Evolutionary conservation across 1,140 invertebrate species (phyloP).

Genomic region (Eumaeus atala): DNA sequence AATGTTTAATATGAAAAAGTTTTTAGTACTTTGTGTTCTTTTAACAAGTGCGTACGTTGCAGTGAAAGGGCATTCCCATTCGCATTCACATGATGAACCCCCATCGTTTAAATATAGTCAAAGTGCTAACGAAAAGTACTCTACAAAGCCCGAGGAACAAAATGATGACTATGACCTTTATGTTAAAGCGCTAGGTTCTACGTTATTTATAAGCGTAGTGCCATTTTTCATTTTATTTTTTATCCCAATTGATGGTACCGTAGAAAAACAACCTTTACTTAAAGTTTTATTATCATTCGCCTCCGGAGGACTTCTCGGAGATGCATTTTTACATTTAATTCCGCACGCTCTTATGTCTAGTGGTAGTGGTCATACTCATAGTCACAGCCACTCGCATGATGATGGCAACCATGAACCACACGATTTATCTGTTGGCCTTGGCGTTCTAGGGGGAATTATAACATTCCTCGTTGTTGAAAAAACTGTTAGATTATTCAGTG

Average conservation of each 20-base stretch:
- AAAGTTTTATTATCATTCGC: slow-evolving; percentile 95
- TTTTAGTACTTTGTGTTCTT: slow-evolving; percentile 32
- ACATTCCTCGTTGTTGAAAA: slow-evolving; percentile 95
- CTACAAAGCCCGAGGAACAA: slow-evolving; percentile 45
- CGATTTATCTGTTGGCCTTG: slow-evolving; percentile 91
- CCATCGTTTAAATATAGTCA: slow-evolving; percentile 85
- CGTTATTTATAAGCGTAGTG: slow-evolving; percentile 93
- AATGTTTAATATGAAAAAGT: background rate
- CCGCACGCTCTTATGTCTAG: slow-evolving; percentile 88
- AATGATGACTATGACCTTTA: slow-evolving; percentile 77
- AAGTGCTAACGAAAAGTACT: slow-evolving; percentile 77
- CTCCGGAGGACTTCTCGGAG: slow-evolving; percentile 94
- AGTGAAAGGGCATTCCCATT: slow-evolving; percentile 49
- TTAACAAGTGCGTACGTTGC: slow-evolving; percentile 31
- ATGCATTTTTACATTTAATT: slow-evolving; percentile 97
- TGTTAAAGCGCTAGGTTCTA: slow-evolving; percentile 90
- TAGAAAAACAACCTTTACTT: slow-evolving; percentile 87
- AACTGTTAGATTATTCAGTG: slow-evolving; percentile 91
- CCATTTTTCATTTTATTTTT: slow-evolving; percentile 96
- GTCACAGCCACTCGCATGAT: slow-evolving; percentile 74
- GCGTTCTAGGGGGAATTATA: slow-evolving; percentile 92
- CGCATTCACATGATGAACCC: slow-evolving; percentile 71
- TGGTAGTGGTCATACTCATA: slow-evolving; percentile 75
- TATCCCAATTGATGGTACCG: slow-evolving; percentile 92
- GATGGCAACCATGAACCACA: slow-evolving; percentile 75